Conservation (phyloP, 2,113 vertebrate species). For the Todiramphus saurophagus region DNA sequence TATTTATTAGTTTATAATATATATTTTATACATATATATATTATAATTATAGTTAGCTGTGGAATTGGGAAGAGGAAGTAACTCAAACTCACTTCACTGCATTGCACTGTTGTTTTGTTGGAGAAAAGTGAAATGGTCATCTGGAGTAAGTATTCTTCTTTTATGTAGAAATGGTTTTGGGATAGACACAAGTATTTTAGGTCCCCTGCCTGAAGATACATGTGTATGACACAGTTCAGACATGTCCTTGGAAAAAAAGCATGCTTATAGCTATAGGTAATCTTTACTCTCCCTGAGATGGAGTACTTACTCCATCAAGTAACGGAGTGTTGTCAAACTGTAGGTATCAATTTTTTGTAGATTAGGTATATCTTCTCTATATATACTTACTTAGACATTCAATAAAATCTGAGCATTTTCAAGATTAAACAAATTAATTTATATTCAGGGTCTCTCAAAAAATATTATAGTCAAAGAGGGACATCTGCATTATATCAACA, state of each 20-base stretch:
- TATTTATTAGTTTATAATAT: too few species aligned
- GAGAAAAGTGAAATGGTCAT: neutral
- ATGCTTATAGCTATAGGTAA: neutral
- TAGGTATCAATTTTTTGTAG: neutral
- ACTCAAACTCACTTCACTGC: neutral
- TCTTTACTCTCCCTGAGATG: neutral
- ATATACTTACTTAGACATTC: neutral
- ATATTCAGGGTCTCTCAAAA: conserved; percentile 4
- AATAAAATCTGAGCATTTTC: conserved; percentile 14
- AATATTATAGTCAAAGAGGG: conserved; percentile 16
- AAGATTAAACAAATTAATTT: conserved; percentile 5
- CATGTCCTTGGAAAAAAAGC: neutral
- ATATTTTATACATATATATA: too few species aligned
- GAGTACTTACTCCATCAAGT: neutral
- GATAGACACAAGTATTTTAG: neutral
- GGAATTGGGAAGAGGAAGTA: neutral
- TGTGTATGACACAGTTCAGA: neutral
- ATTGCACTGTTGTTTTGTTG: neutral
- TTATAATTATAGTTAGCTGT: neutral
- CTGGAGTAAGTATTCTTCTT: neutral
- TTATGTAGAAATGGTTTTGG: neutral
- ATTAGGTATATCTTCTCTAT: neutral
- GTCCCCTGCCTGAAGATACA: neutral
- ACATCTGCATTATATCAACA: neutral
- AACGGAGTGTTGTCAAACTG: neutral